phyloP scores from a whole-genome alignment of 1,140 invertebrate species.

The Drosophila biarmipes region DNA sequence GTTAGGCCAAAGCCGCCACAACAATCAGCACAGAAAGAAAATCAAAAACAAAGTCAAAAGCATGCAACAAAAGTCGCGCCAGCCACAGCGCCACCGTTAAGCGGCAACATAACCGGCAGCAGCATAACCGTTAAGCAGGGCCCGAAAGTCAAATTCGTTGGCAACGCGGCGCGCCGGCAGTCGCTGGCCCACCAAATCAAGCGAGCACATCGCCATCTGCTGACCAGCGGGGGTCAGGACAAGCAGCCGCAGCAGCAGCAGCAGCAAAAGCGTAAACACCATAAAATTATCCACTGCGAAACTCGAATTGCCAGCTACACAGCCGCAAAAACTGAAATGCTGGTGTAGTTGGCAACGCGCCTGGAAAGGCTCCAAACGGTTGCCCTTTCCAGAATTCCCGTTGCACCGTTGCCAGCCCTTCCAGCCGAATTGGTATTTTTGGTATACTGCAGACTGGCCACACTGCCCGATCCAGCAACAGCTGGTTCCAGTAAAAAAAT shows the following conservation, averaged over 20 bases:
- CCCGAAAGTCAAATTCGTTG: slow-evolving; percentile 50
- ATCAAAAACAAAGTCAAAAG: slow-evolving; percentile 26
- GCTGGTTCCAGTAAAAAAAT: slow-evolving; percentile 19
- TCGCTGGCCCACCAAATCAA: slow-evolving; percentile 76
- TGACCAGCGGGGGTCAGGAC: slow-evolving; percentile 75
- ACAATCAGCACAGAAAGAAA: slow-evolving; percentile 21
- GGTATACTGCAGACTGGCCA: slow-evolving; percentile 4
- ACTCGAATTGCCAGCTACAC: slow-evolving; percentile 5
- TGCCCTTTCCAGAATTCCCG: neutral
- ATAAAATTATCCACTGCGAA: neutral
- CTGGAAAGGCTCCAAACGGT: neutral
- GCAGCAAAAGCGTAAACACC: slow-evolving; percentile 60
- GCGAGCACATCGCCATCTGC: slow-evolving; percentile 78
- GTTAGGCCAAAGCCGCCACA: neutral
- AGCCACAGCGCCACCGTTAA: slow-evolving; percentile 23
- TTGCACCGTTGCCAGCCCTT: slow-evolving; percentile 3
- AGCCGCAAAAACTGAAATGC: neutral
- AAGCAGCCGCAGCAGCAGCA: slow-evolving; percentile 53
- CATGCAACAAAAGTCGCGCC: slow-evolving; percentile 38
- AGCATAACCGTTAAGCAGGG: slow-evolving; percentile 32
- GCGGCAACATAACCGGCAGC: slow-evolving; percentile 14
- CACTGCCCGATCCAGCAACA: slow-evolving; percentile 14
- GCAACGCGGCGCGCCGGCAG: slow-evolving; percentile 66
- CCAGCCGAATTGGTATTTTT: slow-evolving; percentile 5
- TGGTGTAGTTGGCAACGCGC: slow-evolving; percentile 11